These are phyloP conservation scores for Microctonus aethiopoides DNA, from an alignment of 2,888 invertebrate species.

Conservation along the genomic window DNA sequence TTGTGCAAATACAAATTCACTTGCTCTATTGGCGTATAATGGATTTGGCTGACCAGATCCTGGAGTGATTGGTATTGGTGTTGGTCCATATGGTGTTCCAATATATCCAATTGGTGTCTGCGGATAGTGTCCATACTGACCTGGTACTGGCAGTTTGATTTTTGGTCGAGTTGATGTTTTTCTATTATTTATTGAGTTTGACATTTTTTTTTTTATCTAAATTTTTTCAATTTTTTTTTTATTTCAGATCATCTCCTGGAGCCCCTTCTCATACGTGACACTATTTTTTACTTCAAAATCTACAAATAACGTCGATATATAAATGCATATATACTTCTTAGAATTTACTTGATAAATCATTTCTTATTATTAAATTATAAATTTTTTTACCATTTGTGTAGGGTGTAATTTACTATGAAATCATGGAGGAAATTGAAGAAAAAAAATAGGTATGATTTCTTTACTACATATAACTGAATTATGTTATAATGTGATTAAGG, in stretches of 20 bases:
- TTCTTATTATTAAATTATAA: too few relatives aligned
- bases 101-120: constrained; percentile 58
- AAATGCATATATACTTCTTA: background rate
- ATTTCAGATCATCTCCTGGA: background rate
- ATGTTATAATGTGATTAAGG: background rate
- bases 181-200: constrained; percentile 49
- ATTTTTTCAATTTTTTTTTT: background rate
- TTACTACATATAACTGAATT: background rate
- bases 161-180: constrained; percentile 57
- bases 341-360: too few relatives aligned
- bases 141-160: constrained; percentile 60
- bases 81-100: constrained; percentile 57
- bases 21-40: constrained; percentile 76
- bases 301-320: background rate
- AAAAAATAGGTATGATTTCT: background rate
- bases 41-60: constrained; percentile 59
- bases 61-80: constrained; percentile 65
- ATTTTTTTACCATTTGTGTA: background rate
- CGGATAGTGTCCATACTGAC: constrained; percentile 56
- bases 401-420: background rate
- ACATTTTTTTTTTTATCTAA: constrained; percentile 47
- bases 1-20: constrained; percentile 83
- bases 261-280: background rate
- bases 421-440: background rate
- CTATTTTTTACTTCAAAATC: background rate